Base-by-base conservation (phyloP, 2,113 vertebrate species). In the Gobius niger region DNA sequence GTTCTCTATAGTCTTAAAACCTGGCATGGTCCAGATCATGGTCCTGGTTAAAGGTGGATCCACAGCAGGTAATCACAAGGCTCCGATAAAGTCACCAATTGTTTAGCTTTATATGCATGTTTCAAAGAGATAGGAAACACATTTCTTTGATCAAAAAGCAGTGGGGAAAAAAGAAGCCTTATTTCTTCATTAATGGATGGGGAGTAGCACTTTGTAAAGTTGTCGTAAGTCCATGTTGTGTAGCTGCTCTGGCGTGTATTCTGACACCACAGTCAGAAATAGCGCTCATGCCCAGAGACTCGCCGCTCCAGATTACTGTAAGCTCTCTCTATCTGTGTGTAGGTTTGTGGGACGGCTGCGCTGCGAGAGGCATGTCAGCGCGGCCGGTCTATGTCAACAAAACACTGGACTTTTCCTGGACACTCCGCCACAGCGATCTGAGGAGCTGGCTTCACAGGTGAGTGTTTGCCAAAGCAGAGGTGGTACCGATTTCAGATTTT, bases 201-300 rank as follows among this genome's bases (percentile, higher is more conserved):
- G 24, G 24, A 34, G 24, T 34, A 34, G 5, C 24, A 4, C 24
- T 34, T n/a, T n/a, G n/a, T n/a, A n/a, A n/a, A n/a, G n/a, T n/a
- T n/a, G n/a, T n/a, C n/a, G n/a, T n/a, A n/a, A n/a, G n/a, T n/a
- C n/a, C n/a, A n/a, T n/a, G n/a, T n/a, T n/a, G n/a, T n/a, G n/a
- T n/a, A n/a, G n/a, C n/a, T 18, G 51, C 78, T 87, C 81, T 84
- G 86, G 89, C 83, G 81, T 84, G 80, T 91, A 92, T 91, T 90
- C 71, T 85, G 81, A 90, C 76, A 77, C 77, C 53, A n/a, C n/a
- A 7, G 59, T 83, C 83, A 85, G 76, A 87, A 93, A 92, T 92
- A 92, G 88, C 81, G 7, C 16, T 67, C 63, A 71, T 88, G 81
- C 91, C 89, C 71, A 72, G 91, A 83, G 82, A 92, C 89, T 70